Percentiles rank a stretch among this genome's conserved stretches.
Conservation (phyloP, 2,888 invertebrate species). For the Eilema depressum region DNA sequence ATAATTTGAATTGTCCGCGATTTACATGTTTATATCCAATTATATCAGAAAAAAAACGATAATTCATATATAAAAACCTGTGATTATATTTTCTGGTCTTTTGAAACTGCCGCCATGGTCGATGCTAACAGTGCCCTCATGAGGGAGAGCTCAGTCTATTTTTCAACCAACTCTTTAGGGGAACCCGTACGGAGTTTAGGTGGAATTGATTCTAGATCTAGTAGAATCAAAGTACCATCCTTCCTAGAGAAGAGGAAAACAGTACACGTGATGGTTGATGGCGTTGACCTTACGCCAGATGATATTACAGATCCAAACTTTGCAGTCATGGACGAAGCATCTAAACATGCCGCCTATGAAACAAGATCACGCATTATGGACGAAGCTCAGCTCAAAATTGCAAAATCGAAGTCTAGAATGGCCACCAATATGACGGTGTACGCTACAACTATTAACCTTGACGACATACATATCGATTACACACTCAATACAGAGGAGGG, state of each 20-base stretch:
- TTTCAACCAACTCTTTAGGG: constrained; percentile 3
- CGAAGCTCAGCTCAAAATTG: constrained; percentile 57
- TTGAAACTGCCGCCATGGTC: not conserved
- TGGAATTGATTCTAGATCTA: constrained; percentile 17
- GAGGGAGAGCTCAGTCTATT: not conserved
- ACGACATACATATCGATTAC: constrained; percentile 84
- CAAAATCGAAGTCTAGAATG: constrained; percentile 57
- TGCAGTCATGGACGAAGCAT: constrained; percentile 69
- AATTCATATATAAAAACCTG: not conserved
- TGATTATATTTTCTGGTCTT: not conserved
- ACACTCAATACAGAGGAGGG: constrained; percentile 79
- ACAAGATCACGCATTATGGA: constrained; percentile 61
- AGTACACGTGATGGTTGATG: constrained; percentile 63
- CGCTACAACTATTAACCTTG: constrained; percentile 82
- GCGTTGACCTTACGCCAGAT: constrained; percentile 72
- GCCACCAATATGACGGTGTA: constrained; percentile 70
- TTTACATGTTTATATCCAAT: not conserved
- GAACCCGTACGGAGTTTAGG: not conserved
- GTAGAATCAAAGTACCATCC: constrained; percentile 46
- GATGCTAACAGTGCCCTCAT: not conserved
- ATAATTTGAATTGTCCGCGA: not conserved
- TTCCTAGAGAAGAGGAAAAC: constrained; percentile 69
- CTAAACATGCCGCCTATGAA: constrained; percentile 75
- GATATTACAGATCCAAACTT: constrained; percentile 66
- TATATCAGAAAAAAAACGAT: not conserved